A percentile compares a stretch with the other conserved stretches of the same genome.
Conservation (phyloP, 2,113 vertebrate species). For the Microtus pennsylvanicus region DNA sequence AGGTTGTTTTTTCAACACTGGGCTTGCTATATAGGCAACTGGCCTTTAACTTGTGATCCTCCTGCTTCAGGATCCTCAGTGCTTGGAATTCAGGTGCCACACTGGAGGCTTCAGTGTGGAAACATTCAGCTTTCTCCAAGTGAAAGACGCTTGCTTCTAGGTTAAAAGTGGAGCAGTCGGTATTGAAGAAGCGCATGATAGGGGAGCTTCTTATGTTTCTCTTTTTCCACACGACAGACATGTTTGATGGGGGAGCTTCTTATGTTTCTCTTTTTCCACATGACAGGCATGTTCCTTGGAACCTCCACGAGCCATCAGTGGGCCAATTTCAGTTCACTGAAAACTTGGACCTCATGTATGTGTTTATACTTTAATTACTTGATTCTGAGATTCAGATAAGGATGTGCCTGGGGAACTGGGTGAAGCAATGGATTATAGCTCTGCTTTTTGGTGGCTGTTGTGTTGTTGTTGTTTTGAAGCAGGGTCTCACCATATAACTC, state of each 20-base stretch:
- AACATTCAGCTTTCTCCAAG: background rate
- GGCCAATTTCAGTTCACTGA: conserved; percentile 89
- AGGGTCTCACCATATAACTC: background rate
- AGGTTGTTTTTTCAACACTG: too few species aligned
- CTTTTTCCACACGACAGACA: conserved; percentile 83
- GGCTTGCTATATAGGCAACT: too few species aligned
- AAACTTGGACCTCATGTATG: conserved; percentile 86
- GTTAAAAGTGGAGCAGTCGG: background rate
- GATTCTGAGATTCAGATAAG: background rate
- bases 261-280: background rate
- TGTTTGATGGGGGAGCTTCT: conserved; percentile 69
- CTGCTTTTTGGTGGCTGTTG: too few species aligned
- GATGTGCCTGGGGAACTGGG: background rate
- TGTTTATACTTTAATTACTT: too few species aligned
- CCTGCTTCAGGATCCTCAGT: background rate
- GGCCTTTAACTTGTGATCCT: background rate
- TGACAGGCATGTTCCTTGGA: conserved; percentile 93
- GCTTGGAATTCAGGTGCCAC: background rate
- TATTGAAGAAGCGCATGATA: background rate
- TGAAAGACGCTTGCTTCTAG: background rate
- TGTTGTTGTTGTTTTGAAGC: background rate
- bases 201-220: background rate
- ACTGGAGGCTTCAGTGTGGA: background rate
- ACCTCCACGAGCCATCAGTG: conserved; percentile 91
- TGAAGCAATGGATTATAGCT: background rate